Conservation (phyloP, 2,797 vertebrate species). For the Acomys russatus region DNA sequence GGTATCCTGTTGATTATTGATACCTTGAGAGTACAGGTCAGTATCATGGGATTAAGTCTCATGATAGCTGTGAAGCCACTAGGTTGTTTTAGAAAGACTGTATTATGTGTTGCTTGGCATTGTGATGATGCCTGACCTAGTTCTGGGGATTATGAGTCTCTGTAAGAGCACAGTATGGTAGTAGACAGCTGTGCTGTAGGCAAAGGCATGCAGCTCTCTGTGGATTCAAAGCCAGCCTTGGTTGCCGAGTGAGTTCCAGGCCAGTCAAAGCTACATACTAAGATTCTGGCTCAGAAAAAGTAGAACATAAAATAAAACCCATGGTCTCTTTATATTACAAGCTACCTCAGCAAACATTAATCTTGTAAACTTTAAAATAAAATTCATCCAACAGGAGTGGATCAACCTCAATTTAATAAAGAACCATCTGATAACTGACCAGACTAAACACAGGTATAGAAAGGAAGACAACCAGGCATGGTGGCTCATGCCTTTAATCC, state of each 20-base stretch:
- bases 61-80: background rate
- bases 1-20: background rate
- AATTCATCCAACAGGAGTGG: background rate
- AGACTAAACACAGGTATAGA: background rate
- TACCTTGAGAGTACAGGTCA: background rate
- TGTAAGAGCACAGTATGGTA: background rate
- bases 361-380: background rate
- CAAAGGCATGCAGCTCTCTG: background rate
- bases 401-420: background rate
- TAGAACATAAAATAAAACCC: background rate
- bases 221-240: background rate
- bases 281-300: background rate
- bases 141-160: background rate
- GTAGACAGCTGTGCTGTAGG: too few species aligned
- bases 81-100: background rate
- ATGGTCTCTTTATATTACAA: background rate
- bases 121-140: background rate
- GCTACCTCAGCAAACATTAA: background rate
- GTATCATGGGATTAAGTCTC: background rate
- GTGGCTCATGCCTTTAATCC: too few species aligned
- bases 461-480: too few species aligned
- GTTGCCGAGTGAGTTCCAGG: background rate
- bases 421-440: background rate
- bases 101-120: background rate
- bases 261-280: background rate